Evolutionary conservation across 2,113 vertebrate species (phyloP).

Genomic region (Amblyornis subalaris): DNA sequence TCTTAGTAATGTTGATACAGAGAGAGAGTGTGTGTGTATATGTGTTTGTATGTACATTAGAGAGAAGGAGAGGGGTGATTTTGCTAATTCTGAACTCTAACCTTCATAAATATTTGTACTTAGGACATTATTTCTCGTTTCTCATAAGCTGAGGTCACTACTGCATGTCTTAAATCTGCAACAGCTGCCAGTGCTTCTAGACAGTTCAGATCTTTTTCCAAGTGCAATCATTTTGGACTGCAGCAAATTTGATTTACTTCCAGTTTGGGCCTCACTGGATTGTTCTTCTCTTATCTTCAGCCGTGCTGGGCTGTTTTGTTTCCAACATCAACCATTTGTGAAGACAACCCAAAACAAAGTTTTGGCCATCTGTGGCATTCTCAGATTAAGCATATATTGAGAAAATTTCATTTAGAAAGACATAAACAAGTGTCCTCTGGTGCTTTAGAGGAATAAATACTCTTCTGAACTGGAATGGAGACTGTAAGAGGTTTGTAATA

Average conservation of each 20-base stretch:
- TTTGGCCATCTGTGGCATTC: background rate
- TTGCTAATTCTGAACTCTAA: conserved; percentile 29
- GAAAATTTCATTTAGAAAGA: background rate
- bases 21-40: background rate
- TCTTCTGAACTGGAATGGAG: background rate
- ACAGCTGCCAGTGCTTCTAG: conserved; percentile 28
- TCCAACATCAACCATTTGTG: background rate
- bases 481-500: background rate
- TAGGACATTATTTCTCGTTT: conserved; percentile 2
- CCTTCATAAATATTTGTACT: background rate
- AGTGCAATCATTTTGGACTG: conserved; percentile 5
- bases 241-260: conserved; percentile 7
- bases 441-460: background rate
- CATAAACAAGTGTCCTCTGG: background rate
- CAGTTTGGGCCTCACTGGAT: background rate
- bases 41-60: background rate
- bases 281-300: conserved; percentile 29
- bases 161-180: background rate
- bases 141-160: background rate
- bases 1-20: background rate
- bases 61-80: background rate
- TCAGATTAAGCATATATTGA: background rate
- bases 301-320: background rate
- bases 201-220: conserved; percentile 20
- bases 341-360: background rate